These are phyloP conservation scores for zebrafish (Danio rerio) DNA, from an alignment of 2,113 vertebrate genomes.

Conservation along the genomic window DNA sequence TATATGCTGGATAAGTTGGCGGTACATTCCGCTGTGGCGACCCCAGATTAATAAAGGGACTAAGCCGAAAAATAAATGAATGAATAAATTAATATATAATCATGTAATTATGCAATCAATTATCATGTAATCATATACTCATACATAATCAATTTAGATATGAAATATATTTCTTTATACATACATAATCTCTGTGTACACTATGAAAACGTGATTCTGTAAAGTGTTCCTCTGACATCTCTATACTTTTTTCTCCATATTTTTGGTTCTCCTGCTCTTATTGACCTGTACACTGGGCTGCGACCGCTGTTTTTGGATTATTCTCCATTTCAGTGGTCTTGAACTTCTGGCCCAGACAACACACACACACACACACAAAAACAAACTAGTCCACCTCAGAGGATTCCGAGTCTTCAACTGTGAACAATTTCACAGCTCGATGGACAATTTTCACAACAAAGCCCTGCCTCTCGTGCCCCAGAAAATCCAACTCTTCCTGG, in stretches of 20 bases:
- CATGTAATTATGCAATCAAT: too few species aligned
- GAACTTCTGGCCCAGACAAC: neutral
- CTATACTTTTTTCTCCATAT: neutral
- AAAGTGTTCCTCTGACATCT: too few species aligned
- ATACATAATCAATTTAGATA: too few species aligned
- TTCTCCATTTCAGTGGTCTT: neutral
- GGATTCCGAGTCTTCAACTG: slow-evolving; percentile 7
- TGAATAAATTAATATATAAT: too few species aligned
- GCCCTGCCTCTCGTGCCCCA: slow-evolving; percentile 1
- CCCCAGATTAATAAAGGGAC: too few species aligned
- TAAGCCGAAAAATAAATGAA: too few species aligned
- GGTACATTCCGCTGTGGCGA: too few species aligned
- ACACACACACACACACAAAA: neutral
- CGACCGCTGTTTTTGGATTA: neutral
- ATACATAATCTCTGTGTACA: too few species aligned
- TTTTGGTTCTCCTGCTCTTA: neutral
- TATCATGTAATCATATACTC: too few species aligned
- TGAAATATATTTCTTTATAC: too few species aligned
- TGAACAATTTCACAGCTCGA: slow-evolving; percentile 24
- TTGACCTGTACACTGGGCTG: neutral
- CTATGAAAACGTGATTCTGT: too few species aligned
- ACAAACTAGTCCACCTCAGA: slow-evolving; percentile 9
- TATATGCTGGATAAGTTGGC: too few species aligned
- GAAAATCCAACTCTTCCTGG: slow-evolving; percentile 10
- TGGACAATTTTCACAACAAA: slow-evolving; percentile 14